Evolutionary conservation across 2,888 invertebrate species (phyloP).

Genomic region (Gandaritis pyraliata): DNA sequence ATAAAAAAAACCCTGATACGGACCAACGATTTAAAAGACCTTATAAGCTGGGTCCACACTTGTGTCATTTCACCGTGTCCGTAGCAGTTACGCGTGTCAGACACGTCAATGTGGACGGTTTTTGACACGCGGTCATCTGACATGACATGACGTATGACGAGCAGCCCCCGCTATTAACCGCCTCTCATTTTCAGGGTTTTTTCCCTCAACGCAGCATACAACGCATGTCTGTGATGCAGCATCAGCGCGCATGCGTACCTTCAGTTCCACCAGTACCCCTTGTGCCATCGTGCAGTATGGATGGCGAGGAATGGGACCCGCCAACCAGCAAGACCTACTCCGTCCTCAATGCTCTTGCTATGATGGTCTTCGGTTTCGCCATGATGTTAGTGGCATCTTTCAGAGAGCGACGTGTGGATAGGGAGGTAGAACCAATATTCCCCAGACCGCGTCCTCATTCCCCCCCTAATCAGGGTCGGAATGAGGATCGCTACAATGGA

Average conservation of each 20-base stretch:
- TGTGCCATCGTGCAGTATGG: slow-evolving; percentile 9
- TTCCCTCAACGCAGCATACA: slow-evolving; percentile 9
- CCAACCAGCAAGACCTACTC: background rate
- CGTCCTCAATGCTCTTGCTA: background rate
- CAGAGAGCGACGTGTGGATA: background rate
- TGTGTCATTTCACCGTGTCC: too few relatives aligned
- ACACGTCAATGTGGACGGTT: too few relatives aligned
- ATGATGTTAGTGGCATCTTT: slow-evolving; percentile 1
- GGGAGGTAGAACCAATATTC: background rate
- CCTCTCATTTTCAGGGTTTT: too few relatives aligned
- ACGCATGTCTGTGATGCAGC: slow-evolving; percentile 6
- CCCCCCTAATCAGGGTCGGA: background rate
- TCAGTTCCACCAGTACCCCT: slow-evolving; percentile 3
- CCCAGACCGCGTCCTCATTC: background rate
- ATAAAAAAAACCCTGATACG: too few relatives aligned
- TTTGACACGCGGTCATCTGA: too few relatives aligned
- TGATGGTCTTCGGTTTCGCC: slow-evolving; percentile 4
- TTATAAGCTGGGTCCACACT: too few relatives aligned
- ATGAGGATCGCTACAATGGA: slow-evolving; percentile 4
- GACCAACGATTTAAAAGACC: too few relatives aligned
- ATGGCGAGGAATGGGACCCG: background rate
- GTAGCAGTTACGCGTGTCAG: too few relatives aligned
- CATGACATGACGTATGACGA: too few relatives aligned
- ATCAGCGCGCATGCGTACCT: slow-evolving; percentile 9
- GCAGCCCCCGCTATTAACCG: too few relatives aligned